phyloP scores from a whole-genome alignment of 1,140 invertebrate genomes.

The Ooceraea biroi region DNA sequence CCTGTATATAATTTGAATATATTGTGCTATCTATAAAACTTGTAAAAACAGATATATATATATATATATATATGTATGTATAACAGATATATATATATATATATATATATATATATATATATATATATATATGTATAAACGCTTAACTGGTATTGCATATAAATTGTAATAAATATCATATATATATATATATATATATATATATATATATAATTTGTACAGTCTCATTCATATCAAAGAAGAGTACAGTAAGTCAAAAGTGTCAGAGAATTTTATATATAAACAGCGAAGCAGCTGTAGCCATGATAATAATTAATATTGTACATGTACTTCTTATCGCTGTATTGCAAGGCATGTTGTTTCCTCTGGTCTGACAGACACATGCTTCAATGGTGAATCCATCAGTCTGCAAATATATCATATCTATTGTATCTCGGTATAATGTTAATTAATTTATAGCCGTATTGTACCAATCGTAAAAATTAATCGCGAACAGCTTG shows the following conservation, averaged over 20 bases:
- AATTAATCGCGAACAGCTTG: background rate
- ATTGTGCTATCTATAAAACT: slow-evolving; percentile 38
- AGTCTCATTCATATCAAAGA: slow-evolving; percentile 38
- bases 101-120: slow-evolving; percentile 5
- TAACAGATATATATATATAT: slow-evolving; percentile 1
- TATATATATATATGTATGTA: background rate
- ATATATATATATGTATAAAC: slow-evolving; percentile 10
- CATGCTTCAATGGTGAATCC: slow-evolving; percentile 74
- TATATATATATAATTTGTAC: slow-evolving; percentile 50
- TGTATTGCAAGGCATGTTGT: slow-evolving; percentile 72
- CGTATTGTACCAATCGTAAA: background rate
- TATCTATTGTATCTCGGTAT: slow-evolving; percentile 37
- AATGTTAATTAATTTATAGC: slow-evolving; percentile 8
- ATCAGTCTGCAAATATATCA: slow-evolving; percentile 64
- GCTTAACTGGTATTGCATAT: slow-evolving; percentile 38
- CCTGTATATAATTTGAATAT: slow-evolving; percentile 53
- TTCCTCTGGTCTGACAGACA: slow-evolving; percentile 67
- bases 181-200: too few relatives aligned
- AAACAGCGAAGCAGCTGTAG: background rate
- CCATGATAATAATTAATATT: background rate
- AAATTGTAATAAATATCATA: slow-evolving; percentile 52
- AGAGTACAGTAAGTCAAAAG: background rate
- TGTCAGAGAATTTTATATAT: slow-evolving; percentile 42
- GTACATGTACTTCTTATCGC: slow-evolving; percentile 38
- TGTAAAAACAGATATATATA: slow-evolving; percentile 30